phyloP scores from a whole-genome alignment of 2,888 invertebrate genomes.

The Flabesymbios commensalis region DNA sequence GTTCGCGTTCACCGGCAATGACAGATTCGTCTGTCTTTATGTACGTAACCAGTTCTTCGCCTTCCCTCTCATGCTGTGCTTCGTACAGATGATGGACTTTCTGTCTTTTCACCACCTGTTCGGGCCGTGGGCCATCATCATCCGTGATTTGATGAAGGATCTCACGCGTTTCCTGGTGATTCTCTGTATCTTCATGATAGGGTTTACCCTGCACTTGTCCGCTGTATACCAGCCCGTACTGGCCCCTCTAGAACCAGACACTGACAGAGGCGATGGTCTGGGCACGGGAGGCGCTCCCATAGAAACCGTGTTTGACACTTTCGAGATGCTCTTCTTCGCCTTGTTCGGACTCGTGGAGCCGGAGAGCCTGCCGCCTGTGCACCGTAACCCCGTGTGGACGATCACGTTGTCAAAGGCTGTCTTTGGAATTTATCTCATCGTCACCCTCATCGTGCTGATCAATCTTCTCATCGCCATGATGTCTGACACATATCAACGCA shows the following conservation, averaged over 20 bases:
- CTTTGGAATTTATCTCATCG: conserved; percentile 96
- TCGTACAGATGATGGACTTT: conserved; percentile 93
- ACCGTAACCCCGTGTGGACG: conserved; percentile 63
- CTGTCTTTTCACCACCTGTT: conserved; percentile 98
- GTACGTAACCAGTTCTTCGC: conserved; percentile 97
- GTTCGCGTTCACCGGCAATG: conserved; percentile 55
- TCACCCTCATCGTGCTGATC: conserved; percentile 96
- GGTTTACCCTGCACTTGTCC: conserved; percentile 80
- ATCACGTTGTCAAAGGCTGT: conserved; percentile 66
- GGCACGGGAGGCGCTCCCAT: conserved; percentile 38
- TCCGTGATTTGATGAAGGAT: conserved; percentile 75
- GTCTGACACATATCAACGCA: conserved; percentile 99
- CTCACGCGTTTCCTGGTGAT: conserved; percentile 93
- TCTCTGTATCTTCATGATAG: conserved; percentile 95
- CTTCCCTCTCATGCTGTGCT: conserved; percentile 89
- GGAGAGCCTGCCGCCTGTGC: conserved; percentile 65
- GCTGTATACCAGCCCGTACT: conserved; percentile 83
- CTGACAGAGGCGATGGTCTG: conserved; percentile 37
- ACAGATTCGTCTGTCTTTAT: conserved; percentile 77
- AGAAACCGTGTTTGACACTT: conserved; percentile 70
- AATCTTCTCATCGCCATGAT: conserved; percentile 99
- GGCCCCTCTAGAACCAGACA: conserved; percentile 69
- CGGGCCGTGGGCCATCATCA: conserved; percentile 99
- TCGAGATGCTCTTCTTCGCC: conserved; percentile 97
- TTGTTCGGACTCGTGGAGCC: conserved; percentile 89